Evolutionary conservation across 2,888 invertebrate genomes (phyloP), one percentile per base, ranked within the genome.

Genomic region (Carpatolechia fugitivella): DNA sequence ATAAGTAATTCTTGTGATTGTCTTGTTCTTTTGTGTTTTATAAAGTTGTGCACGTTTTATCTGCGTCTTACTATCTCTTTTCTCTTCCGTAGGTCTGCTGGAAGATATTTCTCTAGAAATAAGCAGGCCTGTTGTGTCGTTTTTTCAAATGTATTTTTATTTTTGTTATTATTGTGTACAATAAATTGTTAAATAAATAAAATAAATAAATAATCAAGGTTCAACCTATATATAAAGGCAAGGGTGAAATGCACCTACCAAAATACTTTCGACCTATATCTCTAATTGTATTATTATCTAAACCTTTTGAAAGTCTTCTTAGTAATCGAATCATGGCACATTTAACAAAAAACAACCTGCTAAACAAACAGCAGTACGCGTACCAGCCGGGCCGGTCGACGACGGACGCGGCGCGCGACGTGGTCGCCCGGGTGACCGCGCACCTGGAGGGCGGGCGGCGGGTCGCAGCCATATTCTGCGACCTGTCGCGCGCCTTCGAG

Each of bases 401-500:
- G 1, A 44, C 44, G 24, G 53, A 54, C 29, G 53, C 53, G 33
- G 53, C 52, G 20, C 49, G 53, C 13, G 50, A 52, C 40, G 48
- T 49, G 11, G 13, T 50, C 11, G 6, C 16, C 7, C 29, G 16
- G 4, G 53, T 56, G 44, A 41, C 33, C 30, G 11, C 1, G n/a
- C 53, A 50, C 36, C 53, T 56, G 18, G 56, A 56, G 38, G 44
- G n/a, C 3, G 31, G 35, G 36, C 18, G 49, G 18, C 16, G 52
- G 36, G 56, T 56, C 13, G 56, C 56, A 14, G 56, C 49, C 0
- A 47, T 56, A 31, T 51, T 52, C 18, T 49, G 48, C 16, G 54
- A 54, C 41, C 40, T 49, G 11, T 54, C 54, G 5, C 51, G 55
- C 29, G 52, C 52, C 13, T 56, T 52, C n/a, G 56, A 56, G 20